Evolutionary conservation across 2,113 vertebrate genomes (phyloP).

Genomic region (Odocoileus virginianus): DNA sequence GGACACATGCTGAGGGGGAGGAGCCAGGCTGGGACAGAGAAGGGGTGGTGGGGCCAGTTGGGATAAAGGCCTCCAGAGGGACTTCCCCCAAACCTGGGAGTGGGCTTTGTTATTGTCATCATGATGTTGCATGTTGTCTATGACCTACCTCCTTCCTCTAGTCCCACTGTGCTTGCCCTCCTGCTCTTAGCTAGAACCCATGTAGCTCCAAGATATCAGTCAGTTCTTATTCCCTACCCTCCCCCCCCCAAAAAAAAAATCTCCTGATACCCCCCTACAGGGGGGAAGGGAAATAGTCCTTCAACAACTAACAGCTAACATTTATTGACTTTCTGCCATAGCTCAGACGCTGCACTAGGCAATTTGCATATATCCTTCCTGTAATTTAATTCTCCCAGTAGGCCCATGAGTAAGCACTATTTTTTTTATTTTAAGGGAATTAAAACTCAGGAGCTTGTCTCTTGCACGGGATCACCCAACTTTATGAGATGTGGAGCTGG

Average conservation of each 20-base stretch:
- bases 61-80: not conserved
- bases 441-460: not conserved
- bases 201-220: not conserved
- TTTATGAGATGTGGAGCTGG: not conserved
- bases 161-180: accelerated
- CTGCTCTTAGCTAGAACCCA: not conserved
- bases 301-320: not conserved
- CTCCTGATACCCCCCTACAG: not conserved
- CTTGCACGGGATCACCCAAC: not conserved
- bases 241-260: not conserved
- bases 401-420: not conserved
- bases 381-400: not conserved
- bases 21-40: not conserved
- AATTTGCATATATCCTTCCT: not conserved
- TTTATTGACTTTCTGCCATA: not conserved
- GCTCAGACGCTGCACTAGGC: not conserved
- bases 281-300: not conserved
- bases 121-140: not conserved
- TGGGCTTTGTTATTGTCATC: not conserved
- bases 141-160: not conserved
- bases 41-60: accelerated
- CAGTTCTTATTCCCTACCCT: not conserved
- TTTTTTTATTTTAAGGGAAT: conserved; percentile 39
- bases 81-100: not conserved
- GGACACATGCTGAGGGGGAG: not conserved